A percentile compares a stretch with the other conserved stretches of the same genome.
phyloP scores from a whole-genome alignment of 2,888 invertebrate species.

The Encarsia formosa region DNA sequence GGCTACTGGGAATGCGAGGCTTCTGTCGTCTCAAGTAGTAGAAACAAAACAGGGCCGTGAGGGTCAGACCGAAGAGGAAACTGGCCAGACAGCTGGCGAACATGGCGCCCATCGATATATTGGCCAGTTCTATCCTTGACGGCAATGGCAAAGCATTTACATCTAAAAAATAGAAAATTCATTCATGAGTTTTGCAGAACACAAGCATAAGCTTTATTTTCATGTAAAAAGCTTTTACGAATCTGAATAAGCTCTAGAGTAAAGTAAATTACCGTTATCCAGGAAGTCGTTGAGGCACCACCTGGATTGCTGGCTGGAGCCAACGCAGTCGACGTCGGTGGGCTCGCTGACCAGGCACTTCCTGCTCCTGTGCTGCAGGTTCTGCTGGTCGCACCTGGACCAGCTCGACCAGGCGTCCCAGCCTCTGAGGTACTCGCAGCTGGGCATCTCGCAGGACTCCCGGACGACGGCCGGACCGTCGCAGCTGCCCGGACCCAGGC shows the following conservation, averaged over 20 bases:
- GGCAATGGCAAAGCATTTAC: constrained; percentile 36
- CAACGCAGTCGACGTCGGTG: constrained; percentile 61
- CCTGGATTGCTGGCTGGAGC: constrained; percentile 65
- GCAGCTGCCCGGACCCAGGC: constrained; percentile 56
- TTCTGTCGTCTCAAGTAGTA: constrained; percentile 53
- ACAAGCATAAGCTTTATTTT: too few relatives aligned
- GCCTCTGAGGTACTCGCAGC: constrained; percentile 66
- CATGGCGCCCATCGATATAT: constrained; percentile 56
- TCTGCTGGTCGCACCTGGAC: constrained; percentile 62
- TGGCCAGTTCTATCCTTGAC: constrained; percentile 36
- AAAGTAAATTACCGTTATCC: constrained; percentile 41
- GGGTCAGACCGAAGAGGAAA: constrained; percentile 50
- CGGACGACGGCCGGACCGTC: constrained; percentile 62
- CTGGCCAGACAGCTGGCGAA: constrained; percentile 52
- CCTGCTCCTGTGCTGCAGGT: constrained; percentile 67
- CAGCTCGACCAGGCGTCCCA: constrained; percentile 77
- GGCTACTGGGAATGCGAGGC: constrained; percentile 68
- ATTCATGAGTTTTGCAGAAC: too few relatives aligned
- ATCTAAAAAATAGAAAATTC: constrained; percentile 30
- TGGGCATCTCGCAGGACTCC: constrained; percentile 65
- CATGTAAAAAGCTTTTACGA: too few relatives aligned
- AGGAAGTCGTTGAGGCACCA: constrained; percentile 54
- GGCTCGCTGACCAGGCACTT: constrained; percentile 60
- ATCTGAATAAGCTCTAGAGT: too few relatives aligned
- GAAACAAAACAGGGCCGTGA: constrained; percentile 50